phyloP scores from a whole-genome alignment of 2,797 vertebrate species.

The Strix occidentalis region DNA sequence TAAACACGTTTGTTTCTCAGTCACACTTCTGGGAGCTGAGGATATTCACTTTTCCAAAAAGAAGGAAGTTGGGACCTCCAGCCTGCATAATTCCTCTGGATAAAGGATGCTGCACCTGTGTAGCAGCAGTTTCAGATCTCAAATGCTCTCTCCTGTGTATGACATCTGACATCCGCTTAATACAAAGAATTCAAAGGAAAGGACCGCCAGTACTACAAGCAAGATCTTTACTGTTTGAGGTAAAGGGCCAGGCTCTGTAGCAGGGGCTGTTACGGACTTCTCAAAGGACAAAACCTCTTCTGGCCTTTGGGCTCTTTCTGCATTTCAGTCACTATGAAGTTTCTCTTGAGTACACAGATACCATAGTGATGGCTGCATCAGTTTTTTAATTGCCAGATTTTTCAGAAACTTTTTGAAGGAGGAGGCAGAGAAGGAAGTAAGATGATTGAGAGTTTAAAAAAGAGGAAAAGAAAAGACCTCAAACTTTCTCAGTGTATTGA shows the following conservation, averaged over 20 bases:
- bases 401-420: slow-evolving; percentile 7
- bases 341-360: not conserved
- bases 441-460: not conserved
- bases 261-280: not conserved
- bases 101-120: not conserved
- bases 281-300: not conserved
- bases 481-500: slow-evolving; percentile 31
- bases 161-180: not conserved
- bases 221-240: not conserved
- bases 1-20: not conserved
- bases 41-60: not conserved
- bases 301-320: not conserved
- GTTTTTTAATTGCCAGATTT: not conserved
- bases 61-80: not conserved
- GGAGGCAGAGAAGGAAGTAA: not conserved
- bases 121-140: not conserved
- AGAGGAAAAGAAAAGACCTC: not conserved
- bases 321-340: not conserved
- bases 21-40: not conserved
- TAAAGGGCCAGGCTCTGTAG: not conserved
- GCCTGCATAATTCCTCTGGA: not conserved
- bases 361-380: not conserved
- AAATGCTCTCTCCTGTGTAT: not conserved
- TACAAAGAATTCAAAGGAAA: not conserved
- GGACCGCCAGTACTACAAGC: not conserved